These are phyloP conservation scores for Tuberolachnus salignus DNA, from an alignment of 2,888 invertebrate genomes.

Conservation along the genomic window DNA sequence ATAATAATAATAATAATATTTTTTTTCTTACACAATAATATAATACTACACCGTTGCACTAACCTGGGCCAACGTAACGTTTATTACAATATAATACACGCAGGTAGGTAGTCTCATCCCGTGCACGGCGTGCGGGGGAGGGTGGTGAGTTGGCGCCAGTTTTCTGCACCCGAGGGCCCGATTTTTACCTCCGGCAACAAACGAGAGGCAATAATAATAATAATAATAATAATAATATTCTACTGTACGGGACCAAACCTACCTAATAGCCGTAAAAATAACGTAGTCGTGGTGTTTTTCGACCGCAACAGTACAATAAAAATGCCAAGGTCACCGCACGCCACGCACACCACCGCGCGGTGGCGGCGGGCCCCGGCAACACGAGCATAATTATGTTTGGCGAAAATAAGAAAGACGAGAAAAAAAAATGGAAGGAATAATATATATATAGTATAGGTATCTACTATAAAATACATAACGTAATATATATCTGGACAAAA, in stretches of 20 bases:
- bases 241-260: too few relatives aligned
- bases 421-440: background rate
- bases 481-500: too few relatives aligned
- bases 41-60: constrained; percentile 13
- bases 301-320: constrained; percentile 34
- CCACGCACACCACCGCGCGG: too few relatives aligned
- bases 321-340: constrained; percentile 48
- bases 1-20: too few relatives aligned
- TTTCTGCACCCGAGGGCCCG: constrained; percentile 35
- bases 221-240: too few relatives aligned
- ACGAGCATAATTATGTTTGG: constrained; percentile 30
- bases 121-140: background rate
- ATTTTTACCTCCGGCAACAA: constrained; percentile 28
- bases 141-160: constrained; percentile 42
- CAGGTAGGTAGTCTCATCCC: constrained; percentile 26
- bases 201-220: background rate
- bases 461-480: too few relatives aligned
- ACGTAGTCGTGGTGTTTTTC: constrained; percentile 18
- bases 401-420: too few relatives aligned
- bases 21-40: constrained; percentile 35
- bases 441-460: too few relatives aligned
- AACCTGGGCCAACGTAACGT: constrained; percentile 51
- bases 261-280: constrained; percentile 50
- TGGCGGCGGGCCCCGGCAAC: background rate
- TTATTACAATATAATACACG: too few relatives aligned